Evolutionary conservation across 2,797 vertebrate genomes (phyloP).

Genomic region (Poliocrania exsul): DNA sequence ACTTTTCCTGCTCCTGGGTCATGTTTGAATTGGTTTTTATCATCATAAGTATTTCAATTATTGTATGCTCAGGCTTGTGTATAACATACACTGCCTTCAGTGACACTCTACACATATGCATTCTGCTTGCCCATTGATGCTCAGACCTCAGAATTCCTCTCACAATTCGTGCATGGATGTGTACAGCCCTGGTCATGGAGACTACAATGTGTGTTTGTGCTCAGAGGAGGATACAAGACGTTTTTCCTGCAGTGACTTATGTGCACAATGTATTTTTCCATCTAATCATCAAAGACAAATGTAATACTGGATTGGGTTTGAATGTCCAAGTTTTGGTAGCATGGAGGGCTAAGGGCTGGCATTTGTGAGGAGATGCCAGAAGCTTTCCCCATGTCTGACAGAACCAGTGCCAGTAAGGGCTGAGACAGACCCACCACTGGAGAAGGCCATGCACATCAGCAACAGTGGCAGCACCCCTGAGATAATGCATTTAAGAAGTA

Average conservation of each 20-base stretch:
- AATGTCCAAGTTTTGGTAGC: neutral
- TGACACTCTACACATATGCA: neutral
- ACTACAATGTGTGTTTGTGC: neutral
- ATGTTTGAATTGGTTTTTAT: neutral
- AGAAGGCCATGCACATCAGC: fast-evolving
- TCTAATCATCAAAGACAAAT: neutral
- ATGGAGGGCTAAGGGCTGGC: neutral
- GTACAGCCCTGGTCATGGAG: neutral
- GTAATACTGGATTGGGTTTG: neutral
- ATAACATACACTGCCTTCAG: neutral
- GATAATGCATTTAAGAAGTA: neutral
- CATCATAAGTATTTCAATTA: neutral
- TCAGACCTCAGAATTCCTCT: neutral
- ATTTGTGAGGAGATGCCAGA: neutral
- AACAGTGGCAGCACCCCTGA: fast-evolving
- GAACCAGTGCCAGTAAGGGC: fast-evolving
- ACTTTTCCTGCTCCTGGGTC: neutral
- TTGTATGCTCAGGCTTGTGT: neutral
- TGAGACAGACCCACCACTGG: fast-evolving
- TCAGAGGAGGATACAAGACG: neutral
- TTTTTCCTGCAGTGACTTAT: neutral
- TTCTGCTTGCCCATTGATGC: neutral
- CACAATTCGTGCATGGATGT: neutral
- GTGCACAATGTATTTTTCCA: neutral
- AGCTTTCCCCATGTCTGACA: fast-evolving